These are phyloP conservation scores for Thymelicus sylvestris DNA, from an alignment of 2,888 invertebrate species.

Conservation along the genomic window DNA sequence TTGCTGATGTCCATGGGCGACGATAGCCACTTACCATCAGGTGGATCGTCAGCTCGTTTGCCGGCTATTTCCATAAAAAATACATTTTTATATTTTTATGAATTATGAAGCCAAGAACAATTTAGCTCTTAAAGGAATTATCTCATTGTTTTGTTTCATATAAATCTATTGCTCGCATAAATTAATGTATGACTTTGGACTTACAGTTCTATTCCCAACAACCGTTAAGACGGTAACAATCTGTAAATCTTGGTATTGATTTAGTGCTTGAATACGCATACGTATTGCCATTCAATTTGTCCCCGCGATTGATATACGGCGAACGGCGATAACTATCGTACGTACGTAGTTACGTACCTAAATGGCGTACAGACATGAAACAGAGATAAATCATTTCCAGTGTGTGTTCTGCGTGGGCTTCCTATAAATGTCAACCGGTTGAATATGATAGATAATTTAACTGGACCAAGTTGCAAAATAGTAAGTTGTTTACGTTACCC, in stretches of 20 bases:
- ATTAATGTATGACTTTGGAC: not conserved
- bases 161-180: not conserved
- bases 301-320: constrained; percentile 30
- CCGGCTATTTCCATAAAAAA: no score
- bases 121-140: no score
- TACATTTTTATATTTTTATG: no score
- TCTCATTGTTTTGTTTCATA: no score
- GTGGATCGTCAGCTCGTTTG: no score
- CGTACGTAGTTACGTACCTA: not conserved
- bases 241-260: constrained; percentile 31
- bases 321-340: constrained; percentile 19
- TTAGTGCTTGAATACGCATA: constrained; percentile 23
- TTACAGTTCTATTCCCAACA: constrained; percentile 20
- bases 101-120: no score
- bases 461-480: constrained; percentile 19
- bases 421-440: constrained; percentile 26
- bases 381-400: constrained; percentile 15
- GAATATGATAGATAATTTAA: constrained; percentile 20
- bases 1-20: no score
- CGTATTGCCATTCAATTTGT: constrained; percentile 31
- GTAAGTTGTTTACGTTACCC: constrained; percentile 7
- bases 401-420: constrained; percentile 10
- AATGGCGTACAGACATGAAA: constrained; percentile 30
- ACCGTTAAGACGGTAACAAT: constrained; percentile 25
- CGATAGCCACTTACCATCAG: no score